phyloP scores from a whole-genome alignment of 1,140 invertebrate genomes.

The Drosophila nasuta region DNA sequence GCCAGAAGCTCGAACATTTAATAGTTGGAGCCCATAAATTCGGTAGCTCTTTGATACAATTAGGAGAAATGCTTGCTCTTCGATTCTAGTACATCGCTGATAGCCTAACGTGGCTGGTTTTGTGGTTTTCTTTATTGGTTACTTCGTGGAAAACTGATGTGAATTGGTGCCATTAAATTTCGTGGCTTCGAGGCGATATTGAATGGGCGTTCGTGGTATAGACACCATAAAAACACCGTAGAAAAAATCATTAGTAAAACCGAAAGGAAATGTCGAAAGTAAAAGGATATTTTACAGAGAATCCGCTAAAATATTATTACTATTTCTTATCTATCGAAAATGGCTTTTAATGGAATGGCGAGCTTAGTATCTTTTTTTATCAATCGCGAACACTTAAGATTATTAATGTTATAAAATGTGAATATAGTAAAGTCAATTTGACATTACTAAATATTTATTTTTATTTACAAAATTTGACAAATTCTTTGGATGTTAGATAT shows the following conservation, averaged over 20 bases:
- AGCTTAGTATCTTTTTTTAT: no score
- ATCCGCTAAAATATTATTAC: not conserved
- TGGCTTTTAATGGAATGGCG: not conserved
- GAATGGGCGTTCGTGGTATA: not conserved
- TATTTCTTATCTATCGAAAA: not conserved
- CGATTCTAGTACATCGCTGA: conserved; percentile 63
- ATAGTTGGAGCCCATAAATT: conserved; percentile 66
- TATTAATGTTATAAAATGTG: not conserved
- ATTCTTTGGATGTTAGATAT: conserved; percentile 6
- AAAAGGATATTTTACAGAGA: conserved; percentile 1
- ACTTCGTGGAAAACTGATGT: conserved; percentile 41
- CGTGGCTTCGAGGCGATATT: conserved; percentile 9
- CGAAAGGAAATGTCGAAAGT: conserved; percentile 6
- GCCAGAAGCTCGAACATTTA: conserved; percentile 41
- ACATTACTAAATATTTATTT: conserved; percentile 11
- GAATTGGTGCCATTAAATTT: conserved; percentile 56
- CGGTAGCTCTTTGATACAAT: conserved; percentile 63
- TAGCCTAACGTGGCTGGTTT: conserved; percentile 41
- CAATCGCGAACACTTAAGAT: not conserved
- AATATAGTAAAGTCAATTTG: not conserved
- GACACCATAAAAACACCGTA: not conserved
- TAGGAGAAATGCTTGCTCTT: conserved; percentile 63
- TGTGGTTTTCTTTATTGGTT: conserved; percentile 52
- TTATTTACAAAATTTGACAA: conserved; percentile 20
- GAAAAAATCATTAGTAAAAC: conserved; percentile 10